phyloP scores from a whole-genome alignment of 2,797 vertebrate genomes.

The Nannoperca australis region DNA sequence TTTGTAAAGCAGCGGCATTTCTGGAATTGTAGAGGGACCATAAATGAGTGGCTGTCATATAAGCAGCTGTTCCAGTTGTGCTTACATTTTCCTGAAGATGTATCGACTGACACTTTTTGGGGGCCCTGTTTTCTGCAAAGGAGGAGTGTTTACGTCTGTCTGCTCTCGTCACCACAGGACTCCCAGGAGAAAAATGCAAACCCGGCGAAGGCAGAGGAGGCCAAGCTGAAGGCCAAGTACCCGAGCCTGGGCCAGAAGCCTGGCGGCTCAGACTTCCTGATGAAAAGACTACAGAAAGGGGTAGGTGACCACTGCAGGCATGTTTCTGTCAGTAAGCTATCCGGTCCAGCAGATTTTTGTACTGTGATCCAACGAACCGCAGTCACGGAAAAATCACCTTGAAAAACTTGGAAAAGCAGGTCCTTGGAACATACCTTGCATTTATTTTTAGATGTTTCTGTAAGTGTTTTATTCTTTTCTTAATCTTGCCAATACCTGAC shows the following conservation, averaged over 20 bases:
- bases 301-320: constrained; percentile 72
- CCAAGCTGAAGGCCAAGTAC: constrained; percentile 95
- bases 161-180: constrained; percentile 84
- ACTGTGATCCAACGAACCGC: neutral
- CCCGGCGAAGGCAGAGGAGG: constrained; percentile 93
- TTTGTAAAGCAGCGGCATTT: constrained; percentile 15
- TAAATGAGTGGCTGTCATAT: constrained; percentile 22
- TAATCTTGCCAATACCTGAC: neutral
- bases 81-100: neutral
- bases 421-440: neutral
- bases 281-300: constrained; percentile 98
- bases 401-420: neutral
- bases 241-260: constrained; percentile 93
- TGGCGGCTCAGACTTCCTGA: constrained; percentile 95
- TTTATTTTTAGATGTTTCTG: neutral
- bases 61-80: constrained; percentile 44
- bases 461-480: neutral
- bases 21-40: constrained; percentile 4
- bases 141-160: constrained; percentile 4
- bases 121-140: constrained; percentile 16
- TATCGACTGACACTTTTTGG: neutral
- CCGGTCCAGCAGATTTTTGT: neutral
- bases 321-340: neutral
- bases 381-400: neutral
- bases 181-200: constrained; percentile 91